Evolutionary conservation across 2,113 vertebrate species (phyloP).

Genomic region (Recurvirostra avosetta): DNA sequence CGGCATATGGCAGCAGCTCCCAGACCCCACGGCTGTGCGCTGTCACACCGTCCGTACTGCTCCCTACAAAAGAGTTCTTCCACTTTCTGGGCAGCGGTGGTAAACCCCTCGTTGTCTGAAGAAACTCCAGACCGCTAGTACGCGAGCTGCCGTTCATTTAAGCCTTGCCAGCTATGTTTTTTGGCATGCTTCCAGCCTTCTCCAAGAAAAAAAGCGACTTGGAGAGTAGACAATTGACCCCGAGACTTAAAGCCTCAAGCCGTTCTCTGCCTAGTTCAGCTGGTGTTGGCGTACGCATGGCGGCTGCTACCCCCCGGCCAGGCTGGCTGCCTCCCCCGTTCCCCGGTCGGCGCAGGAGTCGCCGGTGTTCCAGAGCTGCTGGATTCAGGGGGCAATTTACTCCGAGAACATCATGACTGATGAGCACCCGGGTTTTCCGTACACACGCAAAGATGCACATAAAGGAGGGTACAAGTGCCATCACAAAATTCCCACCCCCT

Average conservation of each 20-base stretch:
- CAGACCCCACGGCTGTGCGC: neutral
- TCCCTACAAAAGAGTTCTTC: neutral
- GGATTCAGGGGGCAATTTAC: neutral
- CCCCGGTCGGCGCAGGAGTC: neutral
- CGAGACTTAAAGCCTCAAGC: neutral
- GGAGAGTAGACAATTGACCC: constrained; percentile 58
- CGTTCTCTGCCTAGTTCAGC: constrained; percentile 41
- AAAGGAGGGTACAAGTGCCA: neutral
- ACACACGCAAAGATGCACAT: accelerated
- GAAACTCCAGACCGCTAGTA: neutral
- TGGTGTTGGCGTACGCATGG: neutral
- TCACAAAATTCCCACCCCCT: neutral
- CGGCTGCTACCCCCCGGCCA: neutral
- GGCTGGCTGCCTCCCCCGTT: neutral
- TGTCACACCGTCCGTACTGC: accelerated
- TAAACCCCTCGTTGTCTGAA: neutral
- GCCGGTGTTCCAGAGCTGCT: neutral
- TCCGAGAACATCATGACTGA: neutral
- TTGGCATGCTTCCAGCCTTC: constrained; percentile 43
- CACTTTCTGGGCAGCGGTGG: neutral
- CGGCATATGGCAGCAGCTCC: neutral
- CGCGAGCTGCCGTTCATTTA: constrained; percentile 39
- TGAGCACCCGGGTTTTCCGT: neutral
- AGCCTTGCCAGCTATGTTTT: constrained; percentile 49
- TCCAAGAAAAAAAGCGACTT: constrained; percentile 7